Evolutionary conservation across 2,113 vertebrate genomes (phyloP).

Genomic region (Hypocryptadius cinnamomeus): DNA sequence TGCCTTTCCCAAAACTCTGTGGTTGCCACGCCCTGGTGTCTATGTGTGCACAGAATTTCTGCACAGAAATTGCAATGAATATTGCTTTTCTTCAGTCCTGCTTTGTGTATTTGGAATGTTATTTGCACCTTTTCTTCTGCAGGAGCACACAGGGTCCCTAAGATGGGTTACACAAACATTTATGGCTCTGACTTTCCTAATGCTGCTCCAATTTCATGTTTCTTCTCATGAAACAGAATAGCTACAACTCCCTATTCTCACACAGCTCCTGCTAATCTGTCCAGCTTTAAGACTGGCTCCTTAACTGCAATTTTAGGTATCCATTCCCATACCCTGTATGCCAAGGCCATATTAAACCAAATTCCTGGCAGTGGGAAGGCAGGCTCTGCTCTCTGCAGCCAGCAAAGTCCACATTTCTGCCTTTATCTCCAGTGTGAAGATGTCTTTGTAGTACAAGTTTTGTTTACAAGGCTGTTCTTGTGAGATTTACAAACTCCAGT

Average conservation of each 20-base stretch:
- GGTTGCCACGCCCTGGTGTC: not conserved
- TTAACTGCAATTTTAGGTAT: not conserved
- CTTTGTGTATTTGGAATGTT: not conserved
- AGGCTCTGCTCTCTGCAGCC: not conserved
- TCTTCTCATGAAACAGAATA: not conserved
- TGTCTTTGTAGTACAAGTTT: not conserved
- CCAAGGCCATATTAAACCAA: not conserved
- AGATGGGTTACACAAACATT: rapidly evolving
- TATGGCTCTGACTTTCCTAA: not conserved
- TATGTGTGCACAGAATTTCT: not conserved
- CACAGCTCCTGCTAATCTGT: not conserved
- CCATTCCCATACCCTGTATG: not conserved
- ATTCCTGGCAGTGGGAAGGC: not conserved
- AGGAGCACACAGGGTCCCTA: not conserved
- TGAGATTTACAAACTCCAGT: not conserved
- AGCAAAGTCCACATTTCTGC: not conserved
- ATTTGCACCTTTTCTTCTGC: not conserved
- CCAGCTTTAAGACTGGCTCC: not conserved
- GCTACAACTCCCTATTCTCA: not conserved
- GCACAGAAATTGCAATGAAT: not conserved
- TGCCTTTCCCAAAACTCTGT: not conserved
- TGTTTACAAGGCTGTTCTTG: not conserved
- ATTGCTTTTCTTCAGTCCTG: not conserved
- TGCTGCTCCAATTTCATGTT: not conserved
- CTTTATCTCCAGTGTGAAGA: not conserved